These are phyloP conservation scores for Epistrophe grossulariae DNA, from an alignment of 2,888 invertebrate species.

Conservation along the genomic window DNA sequence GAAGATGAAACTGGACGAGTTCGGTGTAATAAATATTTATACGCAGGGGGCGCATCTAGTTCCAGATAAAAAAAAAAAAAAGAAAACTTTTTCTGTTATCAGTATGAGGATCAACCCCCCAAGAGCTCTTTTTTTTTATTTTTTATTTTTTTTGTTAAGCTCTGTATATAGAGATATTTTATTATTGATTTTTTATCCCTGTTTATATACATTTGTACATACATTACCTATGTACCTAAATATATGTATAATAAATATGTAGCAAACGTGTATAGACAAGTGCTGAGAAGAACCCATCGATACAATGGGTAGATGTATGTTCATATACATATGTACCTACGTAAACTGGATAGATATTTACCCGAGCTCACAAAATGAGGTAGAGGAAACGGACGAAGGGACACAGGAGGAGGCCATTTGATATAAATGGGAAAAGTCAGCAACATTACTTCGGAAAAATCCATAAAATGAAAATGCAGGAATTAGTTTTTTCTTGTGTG, in stretches of 20 bases:
- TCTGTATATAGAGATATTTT: constrained; percentile 49
- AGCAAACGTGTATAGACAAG: constrained; percentile 47
- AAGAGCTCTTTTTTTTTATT: constrained; percentile 47
- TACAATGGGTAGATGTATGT: constrained; percentile 35
- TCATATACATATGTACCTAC: not conserved
- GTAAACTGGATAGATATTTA: constrained; percentile 45
- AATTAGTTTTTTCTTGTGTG: constrained; percentile 32
- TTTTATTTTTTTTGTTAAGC: not conserved
- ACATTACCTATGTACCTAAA: not conserved
- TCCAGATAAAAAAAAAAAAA: constrained; percentile 18
- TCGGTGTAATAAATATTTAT: constrained; percentile 59
- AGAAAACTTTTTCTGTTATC: constrained; percentile 54
- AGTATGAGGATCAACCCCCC: constrained; percentile 53
- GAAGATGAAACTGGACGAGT: constrained; percentile 35
- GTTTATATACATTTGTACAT: constrained; percentile 22
- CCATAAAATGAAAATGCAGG: constrained; percentile 71
- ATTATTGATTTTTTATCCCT: constrained; percentile 67
- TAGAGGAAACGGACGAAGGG: constrained; percentile 29
- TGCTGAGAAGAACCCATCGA: constrained; percentile 66
- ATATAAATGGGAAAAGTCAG: constrained; percentile 73
- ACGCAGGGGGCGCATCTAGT: constrained; percentile 55
- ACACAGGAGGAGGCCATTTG: constrained; percentile 51
- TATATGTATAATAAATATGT: not conserved
- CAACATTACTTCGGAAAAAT: constrained; percentile 72
- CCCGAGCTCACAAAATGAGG: constrained; percentile 27